A percentile compares a stretch with the other conserved stretches of the same genome.
These are phyloP conservation scores for Deilephila elpenor DNA, from an alignment of 2,888 invertebrate species.

Conservation along the genomic window DNA sequence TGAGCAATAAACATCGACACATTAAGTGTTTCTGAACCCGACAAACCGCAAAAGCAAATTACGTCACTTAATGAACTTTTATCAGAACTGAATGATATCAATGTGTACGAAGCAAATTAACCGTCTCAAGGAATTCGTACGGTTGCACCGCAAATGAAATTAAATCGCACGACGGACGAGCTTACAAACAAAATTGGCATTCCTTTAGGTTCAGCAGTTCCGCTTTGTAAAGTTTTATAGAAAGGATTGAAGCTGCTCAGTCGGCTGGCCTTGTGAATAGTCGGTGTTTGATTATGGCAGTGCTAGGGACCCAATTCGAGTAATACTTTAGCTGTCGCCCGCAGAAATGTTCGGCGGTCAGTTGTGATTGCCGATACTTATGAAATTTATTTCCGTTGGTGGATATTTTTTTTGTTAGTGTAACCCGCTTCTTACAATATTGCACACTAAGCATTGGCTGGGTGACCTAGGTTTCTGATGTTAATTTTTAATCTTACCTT, in stretches of 20 bases:
- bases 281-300: conserved; percentile 47
- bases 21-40: background rate
- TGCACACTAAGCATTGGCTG: too few species aligned
- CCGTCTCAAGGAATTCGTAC: conserved; percentile 36
- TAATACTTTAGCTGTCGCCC: conserved; percentile 1
- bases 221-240: conserved; percentile 55
- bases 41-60: conserved; percentile 35
- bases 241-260: conserved; percentile 51
- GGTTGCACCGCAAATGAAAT: conserved; percentile 48
- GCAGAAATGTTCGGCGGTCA: conserved; percentile 1
- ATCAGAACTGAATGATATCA: conserved; percentile 18
- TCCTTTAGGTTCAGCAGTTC: conserved; percentile 51
- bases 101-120: conserved; percentile 39
- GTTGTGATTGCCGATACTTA: conserved; percentile 14
- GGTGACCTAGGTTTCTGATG: too few species aligned
- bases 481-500: too few species aligned
- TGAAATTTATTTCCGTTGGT: background rate
- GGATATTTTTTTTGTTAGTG: background rate
- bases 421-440: too few species aligned
- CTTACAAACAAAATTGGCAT: conserved; percentile 62
- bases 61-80: background rate
- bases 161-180: conserved; percentile 46
- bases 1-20: background rate
- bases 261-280: conserved; percentile 42
- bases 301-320: background rate